Percentiles rank a stretch among this genome's conserved stretches.
These are phyloP conservation scores for Emmelina monodactyla DNA, from an alignment of 2,888 invertebrate species.

Conservation along the genomic window DNA sequence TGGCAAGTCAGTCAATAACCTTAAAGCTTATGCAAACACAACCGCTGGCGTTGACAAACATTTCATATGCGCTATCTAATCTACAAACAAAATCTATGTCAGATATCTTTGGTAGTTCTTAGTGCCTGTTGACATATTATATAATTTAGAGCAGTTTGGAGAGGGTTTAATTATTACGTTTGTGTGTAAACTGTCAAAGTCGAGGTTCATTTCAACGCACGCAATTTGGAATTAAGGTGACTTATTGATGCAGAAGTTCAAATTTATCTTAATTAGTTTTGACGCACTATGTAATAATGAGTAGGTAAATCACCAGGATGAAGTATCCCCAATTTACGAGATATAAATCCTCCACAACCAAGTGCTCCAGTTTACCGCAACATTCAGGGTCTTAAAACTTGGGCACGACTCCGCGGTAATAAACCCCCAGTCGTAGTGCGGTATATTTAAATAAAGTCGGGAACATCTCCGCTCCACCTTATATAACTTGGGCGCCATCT, in stretches of 20 bases:
- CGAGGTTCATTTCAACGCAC: too few relatives aligned
- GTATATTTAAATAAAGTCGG: not conserved
- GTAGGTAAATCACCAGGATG: conserved; percentile 32
- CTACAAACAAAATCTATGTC: conserved; percentile 40
- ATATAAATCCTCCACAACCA: conserved; percentile 30
- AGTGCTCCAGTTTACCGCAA: conserved; percentile 22
- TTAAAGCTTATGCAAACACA: conserved; percentile 38
- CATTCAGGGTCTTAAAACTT: conserved; percentile 18
- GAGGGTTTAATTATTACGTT: too few relatives aligned
- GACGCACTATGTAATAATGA: too few relatives aligned
- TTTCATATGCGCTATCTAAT: conserved; percentile 49
- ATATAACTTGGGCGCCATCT: not conserved
- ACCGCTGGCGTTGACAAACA: conserved; percentile 44
- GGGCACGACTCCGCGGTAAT: conserved; percentile 11
- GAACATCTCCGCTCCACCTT: not conserved
- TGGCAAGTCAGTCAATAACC: conserved; percentile 30
- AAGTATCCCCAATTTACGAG: conserved; percentile 30
- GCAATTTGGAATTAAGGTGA: too few relatives aligned
- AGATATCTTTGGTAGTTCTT: too few relatives aligned
- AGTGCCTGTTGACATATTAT: too few relatives aligned
- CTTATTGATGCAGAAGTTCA: too few relatives aligned
- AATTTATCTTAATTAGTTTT: too few relatives aligned
- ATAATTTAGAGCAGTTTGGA: too few relatives aligned
- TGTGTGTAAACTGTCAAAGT: too few relatives aligned
- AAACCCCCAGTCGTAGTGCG: conserved; percentile 2